Base-by-base conservation (phyloP, 2,113 vertebrate species). In the Pangasianodon hypophthalmus region DNA sequence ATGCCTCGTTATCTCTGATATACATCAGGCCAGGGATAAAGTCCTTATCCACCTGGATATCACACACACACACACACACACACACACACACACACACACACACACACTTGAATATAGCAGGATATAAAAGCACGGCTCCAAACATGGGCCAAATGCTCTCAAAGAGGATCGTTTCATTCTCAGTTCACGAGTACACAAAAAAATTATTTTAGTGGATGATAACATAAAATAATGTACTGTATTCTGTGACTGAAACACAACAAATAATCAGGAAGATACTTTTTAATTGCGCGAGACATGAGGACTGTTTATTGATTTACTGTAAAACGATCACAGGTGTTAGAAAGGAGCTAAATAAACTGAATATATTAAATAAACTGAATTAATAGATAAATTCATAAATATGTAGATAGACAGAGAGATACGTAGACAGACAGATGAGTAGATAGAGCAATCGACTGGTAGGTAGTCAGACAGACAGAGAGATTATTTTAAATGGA, bases 1-100 rank as follows among this genome's bases (percentile, higher is more conserved):
- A 97, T 52, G 98, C 98, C 93, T 99, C 98, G 0, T 98, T 99
- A 95, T 99, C 98, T 58, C 98, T 96, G 94, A 99, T 99, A 92
- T 99, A 99, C 98, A 99, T 99, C 90, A 99, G 95, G 10, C 98
- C 98, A 21, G 98, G 98, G 94, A 99, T 99, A 91, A 99, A 99
- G 94, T 99, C 98, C 92, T 99, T 99, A 95, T 99, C 98, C 54
- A 99, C 98, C 98, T 99, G 93, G 54, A 82, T 9, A 0, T 80
- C 24, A 90, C 71, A 54, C 14, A 71, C 32, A 87, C 44, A 64
- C 4, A 50, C n/a, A 19, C 69, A 84, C 37, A 26, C 67, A 83
- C 18, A 24, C 44, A 44, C 21, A 80, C 21, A 88, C 71, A 86
- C n/a, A 90, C 69, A 71, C 14, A 69, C 26, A 87, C 37, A 64